Evolutionary conservation across 2,797 vertebrate species (phyloP).

Genomic region (Gorsachius magnificus): DNA sequence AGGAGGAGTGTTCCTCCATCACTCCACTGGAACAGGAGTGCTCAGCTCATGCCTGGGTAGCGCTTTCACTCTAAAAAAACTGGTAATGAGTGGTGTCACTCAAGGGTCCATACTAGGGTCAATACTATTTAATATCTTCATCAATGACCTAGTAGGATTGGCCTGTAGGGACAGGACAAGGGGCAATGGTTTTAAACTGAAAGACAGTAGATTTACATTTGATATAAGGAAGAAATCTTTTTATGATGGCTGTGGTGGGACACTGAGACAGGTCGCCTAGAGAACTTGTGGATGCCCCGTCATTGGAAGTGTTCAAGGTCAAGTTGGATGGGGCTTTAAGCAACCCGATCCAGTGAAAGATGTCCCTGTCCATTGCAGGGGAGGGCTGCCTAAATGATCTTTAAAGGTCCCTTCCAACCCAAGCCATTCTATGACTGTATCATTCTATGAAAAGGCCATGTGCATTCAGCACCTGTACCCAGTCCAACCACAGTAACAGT

Average conservation of each 20-base stretch:
- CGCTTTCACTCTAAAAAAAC: background rate
- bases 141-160: too few species aligned
- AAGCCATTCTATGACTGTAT: background rate
- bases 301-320: too few species aligned
- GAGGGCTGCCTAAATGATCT: background rate
- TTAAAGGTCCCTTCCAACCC: background rate
- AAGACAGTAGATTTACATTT: background rate
- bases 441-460: background rate
- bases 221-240: background rate
- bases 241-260: accelerated
- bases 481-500: background rate
- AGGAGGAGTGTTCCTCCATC: background rate
- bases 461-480: background rate
- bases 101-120: background rate
- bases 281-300: accelerated
- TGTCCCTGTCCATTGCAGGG: too few species aligned
- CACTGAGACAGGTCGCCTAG: background rate
- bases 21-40: background rate
- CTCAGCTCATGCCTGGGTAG: background rate
- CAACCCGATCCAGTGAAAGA: background rate
- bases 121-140: background rate
- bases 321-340: background rate
- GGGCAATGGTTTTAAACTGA: background rate
- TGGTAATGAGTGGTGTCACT: background rate
- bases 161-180: background rate